These are phyloP conservation scores for Caenorhabditis angaria DNA, from an alignment of 2,888 invertebrate genomes.

Conservation along the genomic window DNA sequence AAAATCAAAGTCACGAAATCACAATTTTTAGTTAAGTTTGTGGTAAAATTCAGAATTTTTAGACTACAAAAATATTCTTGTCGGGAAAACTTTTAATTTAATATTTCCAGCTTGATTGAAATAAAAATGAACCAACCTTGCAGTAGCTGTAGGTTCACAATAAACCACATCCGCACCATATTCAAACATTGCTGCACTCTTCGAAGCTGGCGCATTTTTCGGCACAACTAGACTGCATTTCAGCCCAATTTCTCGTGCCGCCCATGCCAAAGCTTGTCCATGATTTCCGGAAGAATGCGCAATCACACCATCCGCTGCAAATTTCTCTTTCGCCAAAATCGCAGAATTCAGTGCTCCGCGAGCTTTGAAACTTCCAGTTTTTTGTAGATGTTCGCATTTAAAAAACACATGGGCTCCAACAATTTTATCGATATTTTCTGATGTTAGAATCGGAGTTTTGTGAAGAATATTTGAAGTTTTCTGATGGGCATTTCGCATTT, in stretches of 20 bases:
- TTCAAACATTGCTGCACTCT: slow-evolving; percentile 73
- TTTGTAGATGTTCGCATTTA: slow-evolving; percentile 72
- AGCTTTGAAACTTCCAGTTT: slow-evolving; percentile 73
- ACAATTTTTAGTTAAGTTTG: not conserved
- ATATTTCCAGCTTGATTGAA: not conserved
- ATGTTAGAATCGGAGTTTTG: slow-evolving; percentile 46
- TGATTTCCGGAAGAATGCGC: slow-evolving; percentile 76
- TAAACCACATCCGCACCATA: slow-evolving; percentile 74
- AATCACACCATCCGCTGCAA: slow-evolving; percentile 59
- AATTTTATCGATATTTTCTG: slow-evolving; percentile 37
- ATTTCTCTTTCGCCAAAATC: slow-evolving; percentile 35
- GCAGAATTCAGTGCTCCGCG: slow-evolving; percentile 72
- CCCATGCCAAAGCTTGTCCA: slow-evolving; percentile 74
- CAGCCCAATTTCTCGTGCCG: slow-evolving; percentile 68
- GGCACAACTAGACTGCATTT: slow-evolving; percentile 75
- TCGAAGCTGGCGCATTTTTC: slow-evolving; percentile 73
- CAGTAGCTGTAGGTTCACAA: slow-evolving; percentile 73
- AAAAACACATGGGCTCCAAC: slow-evolving; percentile 49
- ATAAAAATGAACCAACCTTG: no score
- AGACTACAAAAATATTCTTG: not conserved
- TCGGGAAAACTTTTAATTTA: not conserved
- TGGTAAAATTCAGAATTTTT: not conserved
- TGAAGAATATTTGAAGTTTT: slow-evolving; percentile 34
- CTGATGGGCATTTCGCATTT: slow-evolving; percentile 36
- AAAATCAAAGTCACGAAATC: not conserved